Evolutionary conservation across 2,113 vertebrate genomes (phyloP).

Genomic region (Vulpes vulpes): DNA sequence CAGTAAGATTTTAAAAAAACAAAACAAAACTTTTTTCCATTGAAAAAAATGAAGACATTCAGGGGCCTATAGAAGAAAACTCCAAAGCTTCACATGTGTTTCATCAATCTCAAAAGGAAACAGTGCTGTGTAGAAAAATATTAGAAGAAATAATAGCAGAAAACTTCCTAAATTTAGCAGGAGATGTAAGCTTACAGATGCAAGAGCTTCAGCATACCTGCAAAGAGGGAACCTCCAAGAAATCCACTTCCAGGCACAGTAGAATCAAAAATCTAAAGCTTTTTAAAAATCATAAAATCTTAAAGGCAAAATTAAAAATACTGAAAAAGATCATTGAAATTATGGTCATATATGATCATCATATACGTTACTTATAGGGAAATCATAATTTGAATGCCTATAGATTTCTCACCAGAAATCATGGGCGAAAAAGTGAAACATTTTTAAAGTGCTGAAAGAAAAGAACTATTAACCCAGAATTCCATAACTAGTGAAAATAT

Average conservation of each 20-base stretch:
- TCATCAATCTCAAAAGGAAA: not conserved
- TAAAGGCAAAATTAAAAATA: not conserved
- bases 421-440: not conserved
- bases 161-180: not conserved
- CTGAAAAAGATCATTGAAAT: not conserved
- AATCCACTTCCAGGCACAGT: not conserved
- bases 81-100: not conserved
- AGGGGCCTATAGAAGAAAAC: not conserved
- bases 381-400: not conserved
- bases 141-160: not conserved
- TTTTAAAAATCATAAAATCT: not conserved
- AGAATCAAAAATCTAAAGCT: not conserved
- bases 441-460: not conserved
- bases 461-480: not conserved
- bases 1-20: not conserved
- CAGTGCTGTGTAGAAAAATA: not conserved
- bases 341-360: not conserved
- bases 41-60: not conserved
- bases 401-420: conserved; percentile 9
- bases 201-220: not conserved
- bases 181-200: not conserved
- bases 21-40: not conserved
- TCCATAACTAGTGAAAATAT: not conserved
- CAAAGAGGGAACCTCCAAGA: not conserved
- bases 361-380: not conserved